Base-by-base conservation (phyloP, 1,140 invertebrate genomes). In the Anthonomus grandis region DNA sequence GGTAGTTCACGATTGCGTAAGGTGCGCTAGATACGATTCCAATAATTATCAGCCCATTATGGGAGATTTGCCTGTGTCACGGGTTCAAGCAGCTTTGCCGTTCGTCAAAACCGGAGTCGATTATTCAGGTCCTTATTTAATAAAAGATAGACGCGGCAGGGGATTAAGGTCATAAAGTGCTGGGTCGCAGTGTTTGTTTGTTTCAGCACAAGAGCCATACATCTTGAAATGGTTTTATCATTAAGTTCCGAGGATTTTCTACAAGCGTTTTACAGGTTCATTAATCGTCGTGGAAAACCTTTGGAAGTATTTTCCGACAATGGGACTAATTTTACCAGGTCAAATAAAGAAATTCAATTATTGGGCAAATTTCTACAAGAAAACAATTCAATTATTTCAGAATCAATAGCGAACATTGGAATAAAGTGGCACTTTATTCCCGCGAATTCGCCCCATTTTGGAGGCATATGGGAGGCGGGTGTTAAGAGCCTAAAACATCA, bases 141-240 rank as follows among this genome's bases (percentile, higher is more conserved):
- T 71, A 27, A 23, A 62, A 18, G 63, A 63, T 27, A 24, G 56
- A 17, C 54, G 51, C n/a, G 53, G 57, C 5, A 53, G 60, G 2
- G 56, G 65, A 18, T 23, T 45, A 53, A 41, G 19, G 51, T 54
- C 44, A 58, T 52, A 24, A 71, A 69, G 38, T 60, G 60, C 27
- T 72, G 71, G 54, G 18, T 68, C 27, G 61, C 37, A 17, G 2
- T 76, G 1, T 74, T 75, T 44, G 55, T 73, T 4, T 76, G 73
- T 62, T 45, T 70, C 9, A 41, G 57, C 0, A n/a, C n/a, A n/a
- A n/a, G n/a, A n/a, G n/a, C n/a, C n/a, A n/a, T n/a, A n/a, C n/a
- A n/a, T n/a, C n/a, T 66, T 64, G 0, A 64, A 65, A 18, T 70
- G 72, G 0, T 50, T 75, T 1, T 72, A 74, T 58, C 44, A 74